A percentile compares a stretch with the other conserved stretches of the same genome.
Evolutionary conservation across 1,140 invertebrate genomes (phyloP).

Genomic region (Carposina sasakii): DNA sequence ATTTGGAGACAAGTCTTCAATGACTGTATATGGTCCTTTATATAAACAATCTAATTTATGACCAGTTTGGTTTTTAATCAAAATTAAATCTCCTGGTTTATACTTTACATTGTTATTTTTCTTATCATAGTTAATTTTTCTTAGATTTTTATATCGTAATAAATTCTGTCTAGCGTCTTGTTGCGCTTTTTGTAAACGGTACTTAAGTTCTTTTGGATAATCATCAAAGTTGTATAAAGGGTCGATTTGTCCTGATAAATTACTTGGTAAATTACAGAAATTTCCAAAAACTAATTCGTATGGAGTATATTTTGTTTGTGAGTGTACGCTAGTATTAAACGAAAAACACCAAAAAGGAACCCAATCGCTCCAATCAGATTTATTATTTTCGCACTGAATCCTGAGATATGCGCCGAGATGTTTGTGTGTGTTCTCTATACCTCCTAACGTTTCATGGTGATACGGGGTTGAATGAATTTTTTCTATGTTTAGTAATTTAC

Average conservation of each 20-base stretch:
- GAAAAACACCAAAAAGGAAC: neutral
- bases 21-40: neutral
- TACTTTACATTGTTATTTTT: neutral
- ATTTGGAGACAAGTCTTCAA: neutral
- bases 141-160: neutral
- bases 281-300: conserved; percentile 5
- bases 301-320: conserved; percentile 1
- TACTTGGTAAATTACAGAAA: conserved; percentile 4
- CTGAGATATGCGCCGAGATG: neutral
- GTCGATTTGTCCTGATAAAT: neutral
- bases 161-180: conserved; percentile 1
- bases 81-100: neutral
- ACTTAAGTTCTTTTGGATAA: conserved; percentile 6
- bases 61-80: conserved; percentile 1
- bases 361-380: neutral
- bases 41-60: neutral
- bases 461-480: neutral
- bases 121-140: neutral
- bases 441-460: conserved; percentile 1
- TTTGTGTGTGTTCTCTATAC: conserved; percentile 5
- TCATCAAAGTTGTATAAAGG: neutral
- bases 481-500: neutral
- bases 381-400: neutral
- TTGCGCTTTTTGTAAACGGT: conserved; percentile 1
- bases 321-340: neutral